phyloP scores from a whole-genome alignment of 2,797 vertebrate species.

The Eupleurogrammus muticus region DNA sequence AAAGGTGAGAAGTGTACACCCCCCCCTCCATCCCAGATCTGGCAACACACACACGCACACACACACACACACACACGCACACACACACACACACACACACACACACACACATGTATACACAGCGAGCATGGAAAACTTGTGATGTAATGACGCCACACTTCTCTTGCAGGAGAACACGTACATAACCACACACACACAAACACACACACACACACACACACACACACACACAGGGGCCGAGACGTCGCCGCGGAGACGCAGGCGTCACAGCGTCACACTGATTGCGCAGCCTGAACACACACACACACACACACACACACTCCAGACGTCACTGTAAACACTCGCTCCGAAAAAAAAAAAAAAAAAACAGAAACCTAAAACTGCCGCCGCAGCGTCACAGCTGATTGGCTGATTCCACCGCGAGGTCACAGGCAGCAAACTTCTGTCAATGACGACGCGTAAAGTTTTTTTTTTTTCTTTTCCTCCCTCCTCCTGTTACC shows the following conservation, averaged over 20 bases:
- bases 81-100: constrained; percentile 43
- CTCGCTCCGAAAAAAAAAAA: constrained; percentile 11
- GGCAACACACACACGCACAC: constrained; percentile 45
- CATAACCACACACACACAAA: constrained; percentile 28
- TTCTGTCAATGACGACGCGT: constrained; percentile 52
- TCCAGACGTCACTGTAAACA: constrained; percentile 50
- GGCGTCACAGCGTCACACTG: constrained; percentile 50
- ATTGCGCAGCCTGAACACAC: constrained; percentile 41
- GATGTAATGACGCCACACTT: constrained; percentile 73
- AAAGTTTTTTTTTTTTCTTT: constrained; percentile 4
- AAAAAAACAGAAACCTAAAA: constrained; percentile 64
- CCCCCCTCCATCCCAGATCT: constrained; percentile 44
- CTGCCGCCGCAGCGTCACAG: constrained; percentile 60
- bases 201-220: constrained; percentile 22
- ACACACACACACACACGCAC: constrained; percentile 57
- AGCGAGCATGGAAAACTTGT: constrained; percentile 81
- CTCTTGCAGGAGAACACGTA: constrained; percentile 60
- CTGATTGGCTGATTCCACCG: constrained; percentile 62
- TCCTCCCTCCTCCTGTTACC: constrained; percentile 28
- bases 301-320: constrained; percentile 41
- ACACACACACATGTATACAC: constrained; percentile 58
- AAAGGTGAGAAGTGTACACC: constrained; percentile 82
- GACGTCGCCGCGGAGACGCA: constrained; percentile 28
- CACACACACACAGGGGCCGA: constrained; percentile 14
- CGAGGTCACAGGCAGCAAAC: constrained; percentile 58